Conservation (phyloP, 2,888 invertebrate species). For the Sisyra nigra region DNA sequence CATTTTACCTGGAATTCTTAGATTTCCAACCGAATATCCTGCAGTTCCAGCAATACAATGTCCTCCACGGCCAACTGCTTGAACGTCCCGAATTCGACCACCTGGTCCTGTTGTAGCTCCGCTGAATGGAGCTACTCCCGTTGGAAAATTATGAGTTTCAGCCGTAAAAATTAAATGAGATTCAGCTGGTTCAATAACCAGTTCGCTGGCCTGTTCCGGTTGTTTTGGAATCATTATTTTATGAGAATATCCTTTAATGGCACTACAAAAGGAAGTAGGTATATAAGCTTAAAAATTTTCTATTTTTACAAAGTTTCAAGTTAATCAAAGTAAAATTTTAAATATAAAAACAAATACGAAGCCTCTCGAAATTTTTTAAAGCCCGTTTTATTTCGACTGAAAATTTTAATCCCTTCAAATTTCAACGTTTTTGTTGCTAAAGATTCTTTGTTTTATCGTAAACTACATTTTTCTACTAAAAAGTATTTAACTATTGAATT, state of each 20-base stretch:
- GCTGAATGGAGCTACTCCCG: conserved; percentile 93
- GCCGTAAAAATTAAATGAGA: conserved; percentile 94
- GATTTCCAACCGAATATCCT: conserved; percentile 89
- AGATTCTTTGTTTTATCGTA: too few species aligned
- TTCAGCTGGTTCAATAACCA: conserved; percentile 33
- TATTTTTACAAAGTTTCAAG: too few species aligned
- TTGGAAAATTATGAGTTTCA: conserved; percentile 98
- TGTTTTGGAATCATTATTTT: conserved; percentile 47
- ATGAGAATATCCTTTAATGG: conserved; percentile 69
- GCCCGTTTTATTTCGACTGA: too few species aligned
- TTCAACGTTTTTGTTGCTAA: too few species aligned
- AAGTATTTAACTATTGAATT: too few species aligned
- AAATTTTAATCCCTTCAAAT: background rate
- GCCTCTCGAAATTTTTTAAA: too few species aligned
- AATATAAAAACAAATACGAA: too few species aligned
- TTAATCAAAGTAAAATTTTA: too few species aligned
- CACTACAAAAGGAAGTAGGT: conserved; percentile 36
- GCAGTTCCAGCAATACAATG: conserved; percentile 91
- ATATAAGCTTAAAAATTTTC: too few species aligned
- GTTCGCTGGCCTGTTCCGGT: conserved; percentile 45
- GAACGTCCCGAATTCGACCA: conserved; percentile 87
- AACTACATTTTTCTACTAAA: too few species aligned
- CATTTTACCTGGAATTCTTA: conserved; percentile 64
- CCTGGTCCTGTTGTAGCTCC: conserved; percentile 98
- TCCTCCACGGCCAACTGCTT: conserved; percentile 88